Base-by-base conservation (phyloP, 1,140 invertebrate species). In the Matsumurasca onukii region DNA sequence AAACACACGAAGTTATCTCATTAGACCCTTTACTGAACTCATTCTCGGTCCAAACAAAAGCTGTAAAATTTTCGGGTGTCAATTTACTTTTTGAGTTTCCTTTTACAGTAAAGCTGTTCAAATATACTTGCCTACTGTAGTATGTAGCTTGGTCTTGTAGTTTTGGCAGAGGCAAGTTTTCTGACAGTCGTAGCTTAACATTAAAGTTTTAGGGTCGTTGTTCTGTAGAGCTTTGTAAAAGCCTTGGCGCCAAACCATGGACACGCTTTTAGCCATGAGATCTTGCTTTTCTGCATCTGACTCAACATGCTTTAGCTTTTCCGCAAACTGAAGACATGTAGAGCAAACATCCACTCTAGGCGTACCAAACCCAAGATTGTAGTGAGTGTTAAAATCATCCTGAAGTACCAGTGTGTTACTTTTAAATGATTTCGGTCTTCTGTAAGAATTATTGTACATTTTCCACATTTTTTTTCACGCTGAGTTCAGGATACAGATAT, bases 181-280 rank as follows among this genome's bases (percentile, higher is more conserved):
- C 72, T 80, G 75, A 51, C 75, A 80, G 68, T 81, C 78, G 71
- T 77, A 80, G 25, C 69, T 74, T 27, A 80, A 66, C n/a, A 51
- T 30, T 25, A 66, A 27, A 27, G 13, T 20, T 27, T 49, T 49
- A 49, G 17, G 24, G 17, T 30, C 27, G 15, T 25, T 66, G 25
- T 29, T 2, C 25, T 49, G 25, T 20, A 20, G 30, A n/a, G 25
- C 27, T 25, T 49, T 51, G 31, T 39, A 66, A 66, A 51, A 48
- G 34, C 34, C 5, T 39, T 39, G 34, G 34, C 34, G 5, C 34
- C 17, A 5, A 39, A 39, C 34, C n/a, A n/a, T n/a, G n/a, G n/a
- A n/a, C n/a, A n/a, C n/a, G n/a, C n/a, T n/a, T n/a, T n/a, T n/a
- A n/a, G n/a, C n/a, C n/a, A 9, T 39, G 34, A 9, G 34, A 39